Evolutionary conservation across 2,888 invertebrate genomes (phyloP).

Genomic region (Sipha maydis): DNA sequence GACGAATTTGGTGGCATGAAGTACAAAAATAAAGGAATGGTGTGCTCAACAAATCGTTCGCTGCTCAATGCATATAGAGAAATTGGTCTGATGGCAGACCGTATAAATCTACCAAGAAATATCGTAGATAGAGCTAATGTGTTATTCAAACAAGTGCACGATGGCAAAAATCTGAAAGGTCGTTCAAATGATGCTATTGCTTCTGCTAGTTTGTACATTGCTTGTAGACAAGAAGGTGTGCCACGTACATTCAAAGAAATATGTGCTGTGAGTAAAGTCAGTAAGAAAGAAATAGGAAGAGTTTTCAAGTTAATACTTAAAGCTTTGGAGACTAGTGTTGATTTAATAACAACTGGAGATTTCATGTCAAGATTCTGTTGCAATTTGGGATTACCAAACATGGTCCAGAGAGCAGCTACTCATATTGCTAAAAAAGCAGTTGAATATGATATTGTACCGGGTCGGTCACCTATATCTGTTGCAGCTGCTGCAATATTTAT

Average conservation of each 20-base stretch:
- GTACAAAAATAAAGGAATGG: slow-evolving; percentile 75
- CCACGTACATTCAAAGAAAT: slow-evolving; percentile 98
- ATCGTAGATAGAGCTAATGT: slow-evolving; percentile 97
- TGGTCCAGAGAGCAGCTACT: slow-evolving; percentile 92
- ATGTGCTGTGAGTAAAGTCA: slow-evolving; percentile 97
- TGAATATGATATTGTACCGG: slow-evolving; percentile 96
- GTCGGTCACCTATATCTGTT: slow-evolving; percentile 97
- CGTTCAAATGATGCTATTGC: slow-evolving; percentile 98
- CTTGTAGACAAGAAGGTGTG: slow-evolving; percentile 97
- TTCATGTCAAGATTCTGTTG: slow-evolving; percentile 99
- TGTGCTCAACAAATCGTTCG: slow-evolving; percentile 66
- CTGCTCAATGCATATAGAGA: slow-evolving; percentile 85
- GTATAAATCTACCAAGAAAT: slow-evolving; percentile 95
- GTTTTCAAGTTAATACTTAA: slow-evolving; percentile 97
- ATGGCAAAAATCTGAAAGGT: slow-evolving; percentile 88
- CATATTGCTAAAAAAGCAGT: slow-evolving; percentile 96
- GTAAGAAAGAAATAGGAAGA: slow-evolving; percentile 98
- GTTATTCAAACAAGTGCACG: slow-evolving; percentile 97
- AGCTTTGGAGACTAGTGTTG: slow-evolving; percentile 95
- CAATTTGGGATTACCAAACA: slow-evolving; percentile 87
- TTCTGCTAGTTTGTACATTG: slow-evolving; percentile 98
- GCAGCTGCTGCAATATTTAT: slow-evolving; percentile 99
- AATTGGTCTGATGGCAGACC: slow-evolving; percentile 97
- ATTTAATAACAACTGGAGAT: slow-evolving; percentile 97
- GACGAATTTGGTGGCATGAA: slow-evolving; percentile 81